Evolutionary conservation across 2,888 invertebrate genomes (phyloP).

Genomic region (Heteropelma amictum): DNA sequence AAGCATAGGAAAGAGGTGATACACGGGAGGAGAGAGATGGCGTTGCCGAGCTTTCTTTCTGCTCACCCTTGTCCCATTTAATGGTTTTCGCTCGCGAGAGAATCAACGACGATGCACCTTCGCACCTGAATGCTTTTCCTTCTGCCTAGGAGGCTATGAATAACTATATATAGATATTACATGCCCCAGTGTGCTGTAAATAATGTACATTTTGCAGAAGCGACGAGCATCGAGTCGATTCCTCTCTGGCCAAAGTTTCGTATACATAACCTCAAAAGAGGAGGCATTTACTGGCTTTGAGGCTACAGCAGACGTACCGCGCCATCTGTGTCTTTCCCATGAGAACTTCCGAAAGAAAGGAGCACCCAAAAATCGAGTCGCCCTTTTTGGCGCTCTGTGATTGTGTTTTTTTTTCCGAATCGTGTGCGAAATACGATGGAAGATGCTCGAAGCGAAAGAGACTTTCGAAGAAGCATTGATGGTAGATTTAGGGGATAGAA

Average conservation of each 20-base stretch:
- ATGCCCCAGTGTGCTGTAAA: neutral
- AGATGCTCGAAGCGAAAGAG: too few species aligned
- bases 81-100: constrained; percentile 4
- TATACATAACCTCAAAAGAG: neutral
- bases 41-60: neutral
- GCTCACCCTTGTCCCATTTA: neutral
- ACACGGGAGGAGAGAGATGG: neutral
- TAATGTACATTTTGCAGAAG: constrained; percentile 8
- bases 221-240: constrained; percentile 8
- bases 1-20: neutral
- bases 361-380: too few species aligned
- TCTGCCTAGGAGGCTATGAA: constrained; percentile 33
- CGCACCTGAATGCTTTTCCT: constrained; percentile 53
- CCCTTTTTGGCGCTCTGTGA: too few species aligned
- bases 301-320: too few species aligned
- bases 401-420: too few species aligned
- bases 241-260: neutral
- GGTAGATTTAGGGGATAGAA: too few species aligned
- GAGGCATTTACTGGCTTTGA: constrained; percentile 17
- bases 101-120: constrained; percentile 57
- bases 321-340: too few species aligned
- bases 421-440: too few species aligned
- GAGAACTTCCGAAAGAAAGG: too few species aligned
- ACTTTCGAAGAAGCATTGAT: too few species aligned
- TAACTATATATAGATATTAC: neutral